Evolutionary conservation across 2,113 vertebrate species (phyloP).

Genomic region (Paramormyrops kingsleyae): DNA sequence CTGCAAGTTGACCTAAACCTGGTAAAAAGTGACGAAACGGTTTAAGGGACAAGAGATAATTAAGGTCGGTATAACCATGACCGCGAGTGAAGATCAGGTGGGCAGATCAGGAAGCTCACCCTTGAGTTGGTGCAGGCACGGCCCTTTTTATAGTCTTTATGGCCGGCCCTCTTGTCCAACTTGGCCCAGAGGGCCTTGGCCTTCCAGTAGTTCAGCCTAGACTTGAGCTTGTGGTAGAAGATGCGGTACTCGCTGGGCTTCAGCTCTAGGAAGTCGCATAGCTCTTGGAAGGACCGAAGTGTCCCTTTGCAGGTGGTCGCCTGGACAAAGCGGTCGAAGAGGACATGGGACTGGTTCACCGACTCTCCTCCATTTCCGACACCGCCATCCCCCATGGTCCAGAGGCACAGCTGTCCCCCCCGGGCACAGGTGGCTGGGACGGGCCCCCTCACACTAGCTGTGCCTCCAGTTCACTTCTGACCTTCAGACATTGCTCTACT

Average conservation of each 20-base stretch:
- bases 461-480: slow-evolving; percentile 41
- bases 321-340: slow-evolving; percentile 94
- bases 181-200: slow-evolving; percentile 97
- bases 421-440: slow-evolving; percentile 38
- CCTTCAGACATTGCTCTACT: slow-evolving; percentile 52
- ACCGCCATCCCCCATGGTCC: slow-evolving; percentile 61
- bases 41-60: slow-evolving; percentile 1
- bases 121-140: slow-evolving; percentile 85
- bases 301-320: slow-evolving; percentile 90
- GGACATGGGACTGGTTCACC: slow-evolving; percentile 71
- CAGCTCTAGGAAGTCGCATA: slow-evolving; percentile 85
- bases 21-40: background rate
- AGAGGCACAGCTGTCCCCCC: slow-evolving; percentile 22
- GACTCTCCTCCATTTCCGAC: slow-evolving; percentile 51
- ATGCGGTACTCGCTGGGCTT: slow-evolving; percentile 82
- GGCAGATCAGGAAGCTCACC: slow-evolving; percentile 51
- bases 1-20: background rate
- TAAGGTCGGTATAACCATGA: background rate
- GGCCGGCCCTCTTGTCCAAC: slow-evolving; percentile 86
- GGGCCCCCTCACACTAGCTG: slow-evolving; percentile 29
- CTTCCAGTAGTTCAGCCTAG: slow-evolving; percentile 98
- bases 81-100: background rate
- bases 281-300: slow-evolving; percentile 92
- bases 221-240: slow-evolving; percentile 97
- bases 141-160: slow-evolving; percentile 96